Evolutionary conservation across 2,888 invertebrate genomes (phyloP), one percentile per base, ranked within the genome.

Genomic region (Aphodius granarius): DNA sequence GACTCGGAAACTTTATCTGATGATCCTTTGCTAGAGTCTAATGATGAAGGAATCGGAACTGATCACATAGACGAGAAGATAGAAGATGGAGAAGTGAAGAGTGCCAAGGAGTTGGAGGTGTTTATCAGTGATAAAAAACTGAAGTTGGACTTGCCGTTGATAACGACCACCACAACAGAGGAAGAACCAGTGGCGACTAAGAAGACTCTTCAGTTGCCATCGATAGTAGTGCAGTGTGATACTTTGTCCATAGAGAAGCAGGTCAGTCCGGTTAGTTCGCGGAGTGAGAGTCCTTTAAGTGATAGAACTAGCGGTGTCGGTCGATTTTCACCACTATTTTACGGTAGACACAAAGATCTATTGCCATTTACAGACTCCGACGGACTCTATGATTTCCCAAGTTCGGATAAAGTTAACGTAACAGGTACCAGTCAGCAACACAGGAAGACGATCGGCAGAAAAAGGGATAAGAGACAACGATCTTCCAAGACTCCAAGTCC

Each of bases 281-380:
- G 94, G 80, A 94, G 94, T 83, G 94, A 94, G 84, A 94, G 94
- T 86, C 94, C 94, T 9, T 86, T 94, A 71, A 94, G 94, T 85
- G 94, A 94, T 85, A 91, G 91, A 82, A 92, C 92, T 71, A 85
- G 84, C 16, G 91, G 92, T 66, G 86, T 92, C 79, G 91, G 91
- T 21, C 87, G 92, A 75, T 93, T 94, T 86, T 92, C 94, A 2
- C 92, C 93, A 0, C 92, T 92, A 82, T 93, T 93, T 86, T 93
- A 93, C 85, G 92, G 93, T 43, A 89, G 91, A 78, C 90, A 92
- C 82, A 90, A 89, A 82, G 89, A 90, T 82, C 83, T 88, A 75
- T 85, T 93, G 76, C 93, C 93, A 16, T 92, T 93, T 82, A 94
- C 94, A 15, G 94, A 94, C 86, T 94, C 94, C 0, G 94, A 94